A percentile compares a stretch with the other conserved stretches of the same genome.
phyloP scores from a whole-genome alignment of 2,113 vertebrate genomes.

The Cisticola juncidis region DNA sequence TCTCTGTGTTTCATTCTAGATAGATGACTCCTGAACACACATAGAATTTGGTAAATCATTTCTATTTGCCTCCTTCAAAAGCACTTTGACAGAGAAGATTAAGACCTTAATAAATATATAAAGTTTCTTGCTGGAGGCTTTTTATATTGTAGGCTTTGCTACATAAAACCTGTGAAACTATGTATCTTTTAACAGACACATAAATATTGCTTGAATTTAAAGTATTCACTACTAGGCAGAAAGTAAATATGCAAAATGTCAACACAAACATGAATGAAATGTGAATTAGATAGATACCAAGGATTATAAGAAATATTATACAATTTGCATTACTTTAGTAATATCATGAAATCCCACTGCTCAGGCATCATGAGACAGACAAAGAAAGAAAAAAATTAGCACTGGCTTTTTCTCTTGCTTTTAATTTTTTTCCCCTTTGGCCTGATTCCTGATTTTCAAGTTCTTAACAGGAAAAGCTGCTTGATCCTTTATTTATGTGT shows the following conservation, averaged over 20 bases:
- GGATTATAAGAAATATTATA: not conserved
- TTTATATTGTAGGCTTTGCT: not conserved
- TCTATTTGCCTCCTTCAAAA: not conserved
- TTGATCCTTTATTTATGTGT: not conserved
- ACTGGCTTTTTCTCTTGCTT: not conserved
- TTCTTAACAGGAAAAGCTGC: conserved; percentile 4
- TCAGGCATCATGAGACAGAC: not conserved
- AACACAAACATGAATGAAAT: not conserved
- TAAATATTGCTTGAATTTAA: not conserved
- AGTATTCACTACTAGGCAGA: not conserved
- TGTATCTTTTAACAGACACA: not conserved
- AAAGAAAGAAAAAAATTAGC: conserved; percentile 22
- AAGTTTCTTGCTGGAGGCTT: not conserved
- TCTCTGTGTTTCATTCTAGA: not conserved
- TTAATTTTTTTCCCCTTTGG: not conserved
- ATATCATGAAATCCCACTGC: not conserved
- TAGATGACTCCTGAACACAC: not conserved
- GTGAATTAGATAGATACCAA: not conserved
- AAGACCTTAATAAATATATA: not conserved
- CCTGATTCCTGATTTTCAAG: conserved; percentile 6
- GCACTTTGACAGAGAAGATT: not conserved
- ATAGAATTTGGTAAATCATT: not conserved
- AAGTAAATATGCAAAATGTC: not conserved
- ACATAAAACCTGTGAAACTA: not conserved
- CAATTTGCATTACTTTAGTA: not conserved